These are phyloP conservation scores for Melanchra persicariae DNA, from an alignment of 2,888 invertebrate genomes.

Conservation along the genomic window DNA sequence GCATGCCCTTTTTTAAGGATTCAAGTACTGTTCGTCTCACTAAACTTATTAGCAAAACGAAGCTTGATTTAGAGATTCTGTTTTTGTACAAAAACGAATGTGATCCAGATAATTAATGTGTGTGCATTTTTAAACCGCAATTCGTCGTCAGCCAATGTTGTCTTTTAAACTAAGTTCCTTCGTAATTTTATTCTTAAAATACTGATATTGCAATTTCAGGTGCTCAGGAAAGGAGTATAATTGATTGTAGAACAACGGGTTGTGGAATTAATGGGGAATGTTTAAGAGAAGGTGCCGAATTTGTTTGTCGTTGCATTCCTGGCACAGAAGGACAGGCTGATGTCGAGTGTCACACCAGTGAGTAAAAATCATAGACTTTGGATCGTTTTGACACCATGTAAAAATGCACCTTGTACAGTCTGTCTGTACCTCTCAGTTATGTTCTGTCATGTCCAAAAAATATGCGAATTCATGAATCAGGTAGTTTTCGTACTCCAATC, in stretches of 20 bases:
- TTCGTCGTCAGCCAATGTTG: neutral
- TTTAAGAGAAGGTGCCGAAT: conserved; percentile 95
- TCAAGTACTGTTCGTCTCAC: neutral
- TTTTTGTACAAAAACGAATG: neutral
- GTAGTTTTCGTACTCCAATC: conserved; percentile 15
- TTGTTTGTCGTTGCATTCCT: conserved; percentile 95
- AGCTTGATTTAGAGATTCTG: neutral
- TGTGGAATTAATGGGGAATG: conserved; percentile 97
- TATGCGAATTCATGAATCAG: conserved; percentile 45
- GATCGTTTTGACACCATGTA: conserved; percentile 83
- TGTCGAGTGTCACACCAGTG: conserved; percentile 92
- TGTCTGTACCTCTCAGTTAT: conserved; percentile 50
- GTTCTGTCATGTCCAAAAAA: conserved; percentile 39
- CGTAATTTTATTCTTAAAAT: neutral
- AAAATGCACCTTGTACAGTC: conserved; percentile 83
- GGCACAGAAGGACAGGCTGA: conserved; percentile 94
- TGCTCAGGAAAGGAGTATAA: conserved; percentile 90
- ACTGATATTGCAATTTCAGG: conserved; percentile 79
- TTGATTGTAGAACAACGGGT: conserved; percentile 96
- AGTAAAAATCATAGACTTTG: conserved; percentile 74
- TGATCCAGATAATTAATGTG: neutral
- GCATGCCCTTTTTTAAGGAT: neutral
- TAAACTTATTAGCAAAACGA: neutral
- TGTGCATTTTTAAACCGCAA: neutral
- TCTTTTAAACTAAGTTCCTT: neutral